Base-by-base conservation (phyloP, 2,888 invertebrate species). In the Morpho achilles region DNA sequence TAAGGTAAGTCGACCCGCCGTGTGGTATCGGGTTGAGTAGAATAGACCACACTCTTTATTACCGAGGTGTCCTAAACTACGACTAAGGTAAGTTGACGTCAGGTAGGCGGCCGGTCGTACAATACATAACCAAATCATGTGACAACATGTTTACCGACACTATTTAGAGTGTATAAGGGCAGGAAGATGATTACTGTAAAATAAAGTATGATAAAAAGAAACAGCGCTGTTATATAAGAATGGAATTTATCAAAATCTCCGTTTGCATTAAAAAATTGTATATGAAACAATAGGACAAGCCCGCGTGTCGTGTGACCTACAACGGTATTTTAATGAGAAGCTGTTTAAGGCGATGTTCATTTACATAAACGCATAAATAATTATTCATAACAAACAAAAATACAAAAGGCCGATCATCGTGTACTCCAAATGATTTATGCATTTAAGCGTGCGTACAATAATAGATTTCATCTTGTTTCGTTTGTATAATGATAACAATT, bases 251-350 rank as follows among this genome's bases (percentile, higher is more conserved):
- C 66, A 67, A 63, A 67, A 60, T 62, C 61, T 60, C 59, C 59
- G 63, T 68, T 68, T 64, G 69, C 67, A 70, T 73, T 71, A 72
- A 66, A 69, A 69, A 78, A 81, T 79, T 76, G 67, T 70, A 78
- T 72, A 77, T 74, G 69, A 75, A 70, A 76, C 72, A 83, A 82
- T 78, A 77, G 75, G 76, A 67, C 72, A 65, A 72, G 71, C 66
- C 71, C 74, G 75, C 78, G 78, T 75, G 79, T 74, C 73, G 75
- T 73, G 69, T 70, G 72, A 74, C 72, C 73, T 73, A 84, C 85
- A 86, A 87, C 79, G 79, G 86, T 85, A 88, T 87, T 83, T 84
- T 84, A 87, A 87, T 86, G 83, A 84, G 81, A 69, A 72, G 73
- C 74, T 74, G 82, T 82, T 83, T 85, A 80, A 80, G 78, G 82